Conservation (phyloP, 1,140 invertebrate genomes). For the Asobara japonica region DNA sequence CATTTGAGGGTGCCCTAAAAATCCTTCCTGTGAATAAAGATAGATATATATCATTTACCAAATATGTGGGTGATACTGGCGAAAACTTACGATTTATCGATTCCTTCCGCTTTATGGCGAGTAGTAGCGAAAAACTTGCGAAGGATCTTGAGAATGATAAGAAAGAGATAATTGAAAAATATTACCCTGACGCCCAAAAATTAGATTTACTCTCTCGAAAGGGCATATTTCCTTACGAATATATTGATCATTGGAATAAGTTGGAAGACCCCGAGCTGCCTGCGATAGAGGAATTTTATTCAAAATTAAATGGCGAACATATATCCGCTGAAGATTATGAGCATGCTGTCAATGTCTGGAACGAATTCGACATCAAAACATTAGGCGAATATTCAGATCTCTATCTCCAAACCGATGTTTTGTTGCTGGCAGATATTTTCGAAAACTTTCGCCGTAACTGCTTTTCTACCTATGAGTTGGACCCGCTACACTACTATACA, state of each 20-base stretch:
- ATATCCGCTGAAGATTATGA: slow-evolving; percentile 50
- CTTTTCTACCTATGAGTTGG: no score
- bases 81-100: slow-evolving; percentile 44
- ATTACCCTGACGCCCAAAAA: slow-evolving; percentile 18
- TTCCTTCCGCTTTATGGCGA: slow-evolving; percentile 43
- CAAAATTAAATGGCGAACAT: slow-evolving; percentile 46
- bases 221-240: slow-evolving; percentile 53
- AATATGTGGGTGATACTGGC: slow-evolving; percentile 31
- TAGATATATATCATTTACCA: slow-evolving; percentile 44
- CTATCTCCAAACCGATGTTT: neutral
- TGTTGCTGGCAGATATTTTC: no score
- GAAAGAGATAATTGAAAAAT: slow-evolving; percentile 28
- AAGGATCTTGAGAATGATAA: slow-evolving; percentile 33
- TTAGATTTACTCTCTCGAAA: slow-evolving; percentile 36
- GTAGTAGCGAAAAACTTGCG: slow-evolving; percentile 40
- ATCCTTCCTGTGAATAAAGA: slow-evolving; percentile 43
- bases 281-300: slow-evolving; percentile 53
- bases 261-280: slow-evolving; percentile 51
- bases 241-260: slow-evolving; percentile 43
- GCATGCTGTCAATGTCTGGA: slow-evolving; percentile 40
- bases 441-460: no score
- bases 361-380: neutral
- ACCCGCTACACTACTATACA: no score
- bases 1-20: slow-evolving; percentile 21
- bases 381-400: no score